These are phyloP conservation scores for Papilio helenus DNA, from an alignment of 1,140 invertebrate species.

Conservation along the genomic window DNA sequence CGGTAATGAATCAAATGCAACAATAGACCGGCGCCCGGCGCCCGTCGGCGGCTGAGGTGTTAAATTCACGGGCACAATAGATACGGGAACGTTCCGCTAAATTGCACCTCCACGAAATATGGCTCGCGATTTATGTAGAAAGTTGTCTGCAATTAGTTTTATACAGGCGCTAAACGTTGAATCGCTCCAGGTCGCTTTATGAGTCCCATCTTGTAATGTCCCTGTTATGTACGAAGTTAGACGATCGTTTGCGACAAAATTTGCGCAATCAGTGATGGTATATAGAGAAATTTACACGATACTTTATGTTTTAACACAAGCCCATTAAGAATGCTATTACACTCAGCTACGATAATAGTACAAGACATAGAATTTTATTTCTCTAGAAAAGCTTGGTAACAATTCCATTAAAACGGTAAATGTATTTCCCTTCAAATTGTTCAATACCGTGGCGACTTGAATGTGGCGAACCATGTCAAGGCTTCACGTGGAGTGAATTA, in stretches of 20 bases:
- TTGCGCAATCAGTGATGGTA: background rate
- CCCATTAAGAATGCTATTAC: too few relatives aligned
- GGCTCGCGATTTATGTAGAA: constrained; percentile 65
- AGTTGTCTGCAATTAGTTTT: constrained; percentile 74
- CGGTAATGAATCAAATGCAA: constrained; percentile 64
- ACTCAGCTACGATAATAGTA: too few relatives aligned
- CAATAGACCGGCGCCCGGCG: constrained; percentile 50
- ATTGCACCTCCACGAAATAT: constrained; percentile 51
- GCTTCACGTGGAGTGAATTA: background rate
- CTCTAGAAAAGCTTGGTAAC: background rate
- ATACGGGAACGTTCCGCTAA: constrained; percentile 46
- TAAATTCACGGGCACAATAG: constrained; percentile 66
- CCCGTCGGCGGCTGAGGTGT: constrained; percentile 59
- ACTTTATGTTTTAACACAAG: too few relatives aligned
- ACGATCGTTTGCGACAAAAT: background rate
- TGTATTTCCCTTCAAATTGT: background rate
- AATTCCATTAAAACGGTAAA: background rate
- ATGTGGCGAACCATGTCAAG: constrained; percentile 11
- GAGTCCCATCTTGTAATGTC: background rate
- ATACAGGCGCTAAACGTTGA: constrained; percentile 53
- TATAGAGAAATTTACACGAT: background rate
- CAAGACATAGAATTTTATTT: background rate
- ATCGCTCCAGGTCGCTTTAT: constrained; percentile 24
- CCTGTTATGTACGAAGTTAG: background rate
- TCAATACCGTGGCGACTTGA: background rate